Conservation (phyloP, 2,113 vertebrate genomes). For the Bucco capensis region DNA sequence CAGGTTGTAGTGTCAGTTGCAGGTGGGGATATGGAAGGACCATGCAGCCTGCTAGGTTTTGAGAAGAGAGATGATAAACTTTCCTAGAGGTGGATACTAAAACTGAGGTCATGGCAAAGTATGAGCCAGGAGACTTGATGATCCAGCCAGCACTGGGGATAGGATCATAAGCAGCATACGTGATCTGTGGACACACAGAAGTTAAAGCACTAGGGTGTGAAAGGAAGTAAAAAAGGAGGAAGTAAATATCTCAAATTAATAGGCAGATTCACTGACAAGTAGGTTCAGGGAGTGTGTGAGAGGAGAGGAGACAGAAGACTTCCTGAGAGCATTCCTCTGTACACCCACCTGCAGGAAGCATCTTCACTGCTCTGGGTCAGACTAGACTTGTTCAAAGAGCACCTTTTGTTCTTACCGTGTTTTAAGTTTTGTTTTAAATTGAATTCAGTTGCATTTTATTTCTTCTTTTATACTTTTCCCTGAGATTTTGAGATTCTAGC, state of each 20-base stretch:
- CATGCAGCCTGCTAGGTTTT: neutral
- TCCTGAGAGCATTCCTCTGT: neutral
- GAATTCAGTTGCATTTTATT: neutral
- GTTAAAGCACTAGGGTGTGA: neutral
- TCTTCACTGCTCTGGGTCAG: neutral
- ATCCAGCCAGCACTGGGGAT: neutral
- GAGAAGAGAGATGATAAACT: neutral
- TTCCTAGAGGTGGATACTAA: neutral
- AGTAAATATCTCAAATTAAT: neutral
- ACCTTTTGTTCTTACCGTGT: conserved; percentile 17
- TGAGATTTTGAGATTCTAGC: neutral
- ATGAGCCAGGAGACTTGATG: neutral
- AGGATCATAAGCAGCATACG: fast-evolving
- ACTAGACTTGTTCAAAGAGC: conserved; percentile 23
- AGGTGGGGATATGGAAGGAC: neutral
- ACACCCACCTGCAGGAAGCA: neutral
- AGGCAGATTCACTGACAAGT: neutral
- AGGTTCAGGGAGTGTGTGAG: neutral
- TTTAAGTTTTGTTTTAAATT: conserved; percentile 35
- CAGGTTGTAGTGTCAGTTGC: neutral
- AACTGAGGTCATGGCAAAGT: neutral
- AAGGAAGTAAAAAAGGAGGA: neutral
- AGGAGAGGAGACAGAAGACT: neutral
- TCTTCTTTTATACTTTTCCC: neutral
- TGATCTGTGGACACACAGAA: neutral